Conservation (phyloP, 2,797 vertebrate species). For the Sebastolobus alascanus region DNA sequence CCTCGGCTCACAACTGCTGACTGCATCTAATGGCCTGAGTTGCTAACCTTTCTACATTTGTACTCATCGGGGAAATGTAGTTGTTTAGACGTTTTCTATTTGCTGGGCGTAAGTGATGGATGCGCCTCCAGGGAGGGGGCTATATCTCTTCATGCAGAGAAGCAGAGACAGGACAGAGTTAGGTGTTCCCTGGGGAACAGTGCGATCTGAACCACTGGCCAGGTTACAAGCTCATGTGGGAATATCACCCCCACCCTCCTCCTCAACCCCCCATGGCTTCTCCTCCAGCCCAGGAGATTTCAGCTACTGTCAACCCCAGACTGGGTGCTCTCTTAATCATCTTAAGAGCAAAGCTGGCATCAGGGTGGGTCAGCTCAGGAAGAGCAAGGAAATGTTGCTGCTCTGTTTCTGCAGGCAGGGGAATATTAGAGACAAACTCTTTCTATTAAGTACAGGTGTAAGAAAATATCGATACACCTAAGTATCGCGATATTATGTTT, state of each 20-base stretch:
- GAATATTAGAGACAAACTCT: neutral
- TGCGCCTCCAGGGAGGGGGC: constrained; percentile 71
- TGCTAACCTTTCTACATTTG: constrained; percentile 79
- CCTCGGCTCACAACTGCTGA: constrained; percentile 72
- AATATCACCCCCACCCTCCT: constrained; percentile 61
- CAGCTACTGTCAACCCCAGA: constrained; percentile 72
- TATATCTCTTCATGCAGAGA: constrained; percentile 72
- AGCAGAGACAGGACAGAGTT: constrained; percentile 69
- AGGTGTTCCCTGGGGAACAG: constrained; percentile 64
- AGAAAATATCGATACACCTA: too few relatives aligned
- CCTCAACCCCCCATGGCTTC: constrained; percentile 41
- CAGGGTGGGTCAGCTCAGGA: constrained; percentile 51
- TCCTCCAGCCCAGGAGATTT: constrained; percentile 73
- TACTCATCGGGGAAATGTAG: constrained; percentile 77
- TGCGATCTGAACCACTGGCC: constrained; percentile 67
- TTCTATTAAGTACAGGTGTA: neutral
- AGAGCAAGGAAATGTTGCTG: constrained; percentile 27
- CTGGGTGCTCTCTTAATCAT: constrained; percentile 82
- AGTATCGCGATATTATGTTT: too few relatives aligned
- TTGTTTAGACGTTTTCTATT: constrained; percentile 83
- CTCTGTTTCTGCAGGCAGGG: constrained; percentile 13
- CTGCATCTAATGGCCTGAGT: constrained; percentile 68
- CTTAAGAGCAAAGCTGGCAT: constrained; percentile 74
- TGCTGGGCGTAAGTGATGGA: constrained; percentile 81
- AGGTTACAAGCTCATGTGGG: constrained; percentile 73